phyloP scores from a whole-genome alignment of 2,113 vertebrate species.

The Oryzias javanicus region DNA sequence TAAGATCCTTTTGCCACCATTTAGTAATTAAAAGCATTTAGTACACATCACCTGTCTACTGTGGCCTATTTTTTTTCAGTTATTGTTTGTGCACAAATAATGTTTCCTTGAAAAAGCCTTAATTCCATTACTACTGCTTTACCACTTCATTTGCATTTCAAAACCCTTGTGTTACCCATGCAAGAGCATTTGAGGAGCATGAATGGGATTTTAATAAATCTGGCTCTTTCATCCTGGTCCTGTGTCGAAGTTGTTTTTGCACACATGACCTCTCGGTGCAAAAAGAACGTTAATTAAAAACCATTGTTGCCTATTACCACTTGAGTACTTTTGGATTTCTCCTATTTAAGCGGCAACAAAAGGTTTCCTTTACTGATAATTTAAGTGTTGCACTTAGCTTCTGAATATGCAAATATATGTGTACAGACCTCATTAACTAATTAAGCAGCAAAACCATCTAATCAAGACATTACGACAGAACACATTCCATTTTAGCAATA shows the following conservation, averaged over 20 bases:
- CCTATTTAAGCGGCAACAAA: constrained; percentile 25
- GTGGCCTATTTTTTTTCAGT: neutral
- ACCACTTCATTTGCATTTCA: constrained; percentile 7
- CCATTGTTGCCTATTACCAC: constrained; percentile 39
- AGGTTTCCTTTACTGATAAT: constrained; percentile 12
- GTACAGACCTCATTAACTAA: constrained; percentile 48
- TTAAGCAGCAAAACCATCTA: constrained; percentile 38
- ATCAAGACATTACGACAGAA: constrained; percentile 48
- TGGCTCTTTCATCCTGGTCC: constrained; percentile 15
- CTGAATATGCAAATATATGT: constrained; percentile 13
- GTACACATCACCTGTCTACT: neutral
- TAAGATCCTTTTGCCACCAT: neutral
- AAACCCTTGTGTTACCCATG: neutral
- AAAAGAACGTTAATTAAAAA: constrained; percentile 35
- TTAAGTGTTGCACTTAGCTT: constrained; percentile 14
- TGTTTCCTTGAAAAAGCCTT: neutral
- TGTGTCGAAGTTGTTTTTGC: constrained; percentile 17
- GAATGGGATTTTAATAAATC: constrained; percentile 5
- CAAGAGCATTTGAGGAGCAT: constrained; percentile 4
- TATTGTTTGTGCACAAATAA: neutral
- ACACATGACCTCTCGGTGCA: constrained; percentile 20
- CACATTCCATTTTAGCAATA: constrained; percentile 8
- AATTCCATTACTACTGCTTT: neutral
- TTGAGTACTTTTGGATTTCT: constrained; percentile 47
- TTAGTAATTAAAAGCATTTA: constrained; percentile 8